A percentile compares a stretch with the other conserved stretches of the same genome.
phyloP scores from a whole-genome alignment of 1,140 invertebrate species.

The Drosophila obscura region DNA sequence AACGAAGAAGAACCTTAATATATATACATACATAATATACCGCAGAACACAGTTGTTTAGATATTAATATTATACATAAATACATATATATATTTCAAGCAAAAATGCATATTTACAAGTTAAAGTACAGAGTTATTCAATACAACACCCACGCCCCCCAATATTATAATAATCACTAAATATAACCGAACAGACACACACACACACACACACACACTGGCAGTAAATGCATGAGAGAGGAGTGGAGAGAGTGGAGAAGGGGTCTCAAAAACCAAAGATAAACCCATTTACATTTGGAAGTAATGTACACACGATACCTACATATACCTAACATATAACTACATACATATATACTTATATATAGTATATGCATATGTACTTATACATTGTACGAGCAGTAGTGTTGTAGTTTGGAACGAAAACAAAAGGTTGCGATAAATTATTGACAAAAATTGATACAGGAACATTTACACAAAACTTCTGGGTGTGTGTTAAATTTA shows the following conservation, averaged over 20 bases:
- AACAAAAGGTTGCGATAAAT: slow-evolving; percentile 47
- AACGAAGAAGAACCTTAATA: slow-evolving; percentile 42
- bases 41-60: slow-evolving; percentile 50
- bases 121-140: slow-evolving; percentile 71
- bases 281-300: slow-evolving; percentile 63
- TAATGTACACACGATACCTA: slow-evolving; percentile 62
- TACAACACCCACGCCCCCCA: slow-evolving; percentile 11
- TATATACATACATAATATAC: slow-evolving; percentile 25
- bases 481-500: slow-evolving; percentile 78
- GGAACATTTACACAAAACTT: slow-evolving; percentile 79
- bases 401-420: slow-evolving; percentile 71
- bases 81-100: slow-evolving; percentile 55
- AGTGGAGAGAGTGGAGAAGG: not conserved
- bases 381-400: slow-evolving; percentile 55
- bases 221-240: slow-evolving; percentile 11
- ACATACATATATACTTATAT: slow-evolving; percentile 34
- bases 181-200: slow-evolving; percentile 50
- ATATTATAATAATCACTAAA: slow-evolving; percentile 53
- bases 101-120: slow-evolving; percentile 74
- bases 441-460: slow-evolving; percentile 76
- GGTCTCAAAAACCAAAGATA: slow-evolving; percentile 68
- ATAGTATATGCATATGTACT: slow-evolving; percentile 55
- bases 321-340: slow-evolving; percentile 40
- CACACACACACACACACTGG: slow-evolving; percentile 16
- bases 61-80: slow-evolving; percentile 62